phyloP scores from a whole-genome alignment of 2,797 vertebrate species.

The Sus cebifrons region DNA sequence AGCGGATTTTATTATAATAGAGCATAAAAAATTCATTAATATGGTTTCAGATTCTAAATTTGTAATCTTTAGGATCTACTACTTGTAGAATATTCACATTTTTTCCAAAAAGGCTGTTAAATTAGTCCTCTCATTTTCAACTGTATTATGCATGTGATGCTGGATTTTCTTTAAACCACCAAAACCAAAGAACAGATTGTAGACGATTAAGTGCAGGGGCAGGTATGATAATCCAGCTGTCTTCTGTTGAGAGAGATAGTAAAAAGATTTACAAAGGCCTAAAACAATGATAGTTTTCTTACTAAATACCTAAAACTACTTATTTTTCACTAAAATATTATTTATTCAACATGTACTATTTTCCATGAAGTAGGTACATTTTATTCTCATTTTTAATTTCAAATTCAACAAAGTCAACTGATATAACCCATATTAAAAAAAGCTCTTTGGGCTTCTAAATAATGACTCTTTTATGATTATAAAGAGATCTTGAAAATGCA shows the following conservation, averaged over 20 bases:
- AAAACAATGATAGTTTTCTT: background rate
- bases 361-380: background rate
- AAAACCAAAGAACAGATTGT: background rate
- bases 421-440: background rate
- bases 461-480: background rate
- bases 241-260: background rate
- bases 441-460: background rate
- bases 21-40: constrained; percentile 42
- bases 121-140: background rate
- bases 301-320: constrained; percentile 24
- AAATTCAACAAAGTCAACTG: background rate
- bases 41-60: constrained; percentile 17
- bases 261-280: constrained; percentile 13
- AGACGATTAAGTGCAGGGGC: background rate
- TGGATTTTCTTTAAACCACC: constrained; percentile 40
- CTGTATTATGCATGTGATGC: background rate
- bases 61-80: background rate
- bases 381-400: constrained; percentile 38
- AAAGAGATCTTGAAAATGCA: constrained; percentile 16
- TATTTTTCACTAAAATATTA: constrained; percentile 23
- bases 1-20: constrained; percentile 27
- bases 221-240: background rate
- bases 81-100: constrained; percentile 7
- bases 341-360: background rate
- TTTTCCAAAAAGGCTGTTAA: constrained; percentile 32